phyloP scores from a whole-genome alignment of 2,888 invertebrate genomes.

The Apeira syringaria region DNA sequence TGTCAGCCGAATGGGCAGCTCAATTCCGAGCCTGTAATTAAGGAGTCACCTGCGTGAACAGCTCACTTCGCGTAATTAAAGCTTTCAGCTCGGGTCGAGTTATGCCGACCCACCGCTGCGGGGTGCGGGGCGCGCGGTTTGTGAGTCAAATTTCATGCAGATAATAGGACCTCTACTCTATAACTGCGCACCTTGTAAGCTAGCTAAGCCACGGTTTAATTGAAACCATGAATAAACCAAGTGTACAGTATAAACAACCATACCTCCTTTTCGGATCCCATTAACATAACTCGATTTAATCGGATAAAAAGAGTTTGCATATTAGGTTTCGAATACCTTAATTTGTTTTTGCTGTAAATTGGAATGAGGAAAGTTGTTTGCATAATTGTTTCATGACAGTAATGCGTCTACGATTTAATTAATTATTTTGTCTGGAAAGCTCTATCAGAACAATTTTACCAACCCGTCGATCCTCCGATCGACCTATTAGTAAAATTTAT shows the following conservation, averaged over 20 bases:
- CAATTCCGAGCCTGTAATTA: conserved; percentile 77
- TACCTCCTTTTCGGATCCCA: conserved; percentile 38
- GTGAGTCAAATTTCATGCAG: conserved; percentile 77
- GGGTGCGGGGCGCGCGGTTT: conserved; percentile 61
- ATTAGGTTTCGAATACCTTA: conserved; percentile 28
- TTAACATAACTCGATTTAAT: conserved; percentile 35
- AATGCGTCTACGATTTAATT: too few species aligned
- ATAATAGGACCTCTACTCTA: conserved; percentile 72
- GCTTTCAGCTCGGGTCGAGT: conserved; percentile 76
- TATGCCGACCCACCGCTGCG: conserved; percentile 67
- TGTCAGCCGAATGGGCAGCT: conserved; percentile 78
- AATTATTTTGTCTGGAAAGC: too few species aligned
- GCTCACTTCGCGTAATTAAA: conserved; percentile 78
- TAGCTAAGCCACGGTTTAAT: conserved; percentile 70
- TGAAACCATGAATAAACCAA: conserved; percentile 65
- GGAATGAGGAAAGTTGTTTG: conserved; percentile 11
- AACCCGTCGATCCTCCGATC: too few species aligned
- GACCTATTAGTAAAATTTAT: too few species aligned
- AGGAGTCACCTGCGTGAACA: conserved; percentile 82
- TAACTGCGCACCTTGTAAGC: conserved; percentile 68
- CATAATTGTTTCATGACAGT: too few species aligned
- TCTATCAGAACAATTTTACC: too few species aligned
- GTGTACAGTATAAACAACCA: conserved; percentile 49
- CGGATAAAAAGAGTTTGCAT: conserved; percentile 34
- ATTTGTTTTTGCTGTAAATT: conserved; percentile 25